Evolutionary conservation across 2,888 invertebrate species (phyloP), one percentile per base, ranked within the genome.

Genomic region (Hetaerina titia): DNA sequence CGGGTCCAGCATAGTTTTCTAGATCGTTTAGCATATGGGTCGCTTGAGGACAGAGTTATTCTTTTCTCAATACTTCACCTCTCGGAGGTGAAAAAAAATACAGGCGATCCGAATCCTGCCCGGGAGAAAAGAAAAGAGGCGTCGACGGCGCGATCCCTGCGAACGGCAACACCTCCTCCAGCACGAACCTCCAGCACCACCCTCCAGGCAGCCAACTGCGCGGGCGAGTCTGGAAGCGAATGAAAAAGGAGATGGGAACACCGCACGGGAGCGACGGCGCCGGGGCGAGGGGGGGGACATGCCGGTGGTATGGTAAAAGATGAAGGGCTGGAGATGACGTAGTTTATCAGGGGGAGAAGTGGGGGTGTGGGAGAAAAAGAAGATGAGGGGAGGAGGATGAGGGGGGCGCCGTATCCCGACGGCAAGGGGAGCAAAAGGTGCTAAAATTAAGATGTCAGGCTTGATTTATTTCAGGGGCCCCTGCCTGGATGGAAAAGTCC

Each of bases 401-500:
- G n/a, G 57, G 90, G 57, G 57, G 58, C 45, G n/a, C n/a, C 25
- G 57, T 74, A n/a, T 15, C 58, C 25, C 19, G n/a, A 56, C 81
- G 56, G 88, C 58, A 58, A 58, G 5, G 95, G 88, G 64, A 58
- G 95, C 60, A 74, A 63, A 64, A 95, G 95, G 95, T 95, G 95
- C 95, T 89, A 95, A 95, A 95, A 95, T 95, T 95, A 95, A 95
- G 95, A 95, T 95, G 95, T 95, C 95, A 95, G 90, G 74, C 74
- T 58, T 95, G 95, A 95, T 95, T 95, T 95, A 95, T 95, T 57
- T 95, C 81, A 56, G 9, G 74, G 74, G 92, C 90, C 25, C 90
- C 57, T 56, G 87, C 57, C 64, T 25, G 95, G 58, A 56, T 60
- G 92, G 95, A 92, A 92, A 95, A 94, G 87, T 81, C 92, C 95